phyloP scores from a whole-genome alignment of 2,113 vertebrate genomes.

The Ptyas mucosa region DNA sequence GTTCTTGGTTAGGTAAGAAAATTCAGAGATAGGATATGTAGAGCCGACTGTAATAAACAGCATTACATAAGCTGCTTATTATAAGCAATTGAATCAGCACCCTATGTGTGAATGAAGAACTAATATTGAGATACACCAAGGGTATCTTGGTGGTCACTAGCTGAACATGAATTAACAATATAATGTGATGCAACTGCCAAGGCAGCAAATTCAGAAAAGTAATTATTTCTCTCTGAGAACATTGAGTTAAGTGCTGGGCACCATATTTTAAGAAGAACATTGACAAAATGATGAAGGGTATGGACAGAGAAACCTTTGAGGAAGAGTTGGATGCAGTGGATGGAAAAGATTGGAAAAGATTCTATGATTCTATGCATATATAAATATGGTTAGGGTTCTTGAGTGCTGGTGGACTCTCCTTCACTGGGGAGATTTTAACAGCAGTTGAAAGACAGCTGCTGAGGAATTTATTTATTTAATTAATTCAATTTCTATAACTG shows the following conservation, averaged over 20 bases:
- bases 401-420: background rate
- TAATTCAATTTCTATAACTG: background rate
- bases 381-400: too few relatives aligned
- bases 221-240: background rate
- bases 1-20: too few relatives aligned
- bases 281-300: background rate
- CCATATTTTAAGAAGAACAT: background rate
- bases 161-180: too few relatives aligned
- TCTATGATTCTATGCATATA: too few relatives aligned
- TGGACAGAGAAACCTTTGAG: background rate
- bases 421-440: background rate
- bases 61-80: too few relatives aligned
- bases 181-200: too few relatives aligned
- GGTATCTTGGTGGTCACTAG: too few relatives aligned
- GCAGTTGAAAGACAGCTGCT: background rate
- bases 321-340: background rate
- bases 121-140: too few relatives aligned
- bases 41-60: too few relatives aligned
- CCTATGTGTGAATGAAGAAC: too few relatives aligned
- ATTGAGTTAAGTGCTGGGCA: background rate
- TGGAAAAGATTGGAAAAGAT: background rate
- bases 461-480: background rate
- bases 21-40: too few relatives aligned
- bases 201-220: background rate
- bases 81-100: too few relatives aligned